Evolutionary conservation across 2,888 invertebrate genomes (phyloP).

Genomic region (Spialia ferax): DNA sequence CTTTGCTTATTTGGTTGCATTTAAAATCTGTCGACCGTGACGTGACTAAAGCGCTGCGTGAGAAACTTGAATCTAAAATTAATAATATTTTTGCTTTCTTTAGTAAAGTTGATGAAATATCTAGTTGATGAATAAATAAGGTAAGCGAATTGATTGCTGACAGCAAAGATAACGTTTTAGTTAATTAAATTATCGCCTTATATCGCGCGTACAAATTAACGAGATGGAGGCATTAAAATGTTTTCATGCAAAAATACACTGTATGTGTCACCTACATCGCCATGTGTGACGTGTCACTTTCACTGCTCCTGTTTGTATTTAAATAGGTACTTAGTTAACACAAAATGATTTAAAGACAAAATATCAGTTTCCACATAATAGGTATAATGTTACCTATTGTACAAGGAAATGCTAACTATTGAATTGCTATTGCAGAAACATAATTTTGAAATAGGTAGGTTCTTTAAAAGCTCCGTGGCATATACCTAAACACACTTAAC

Average conservation of each 20-base stretch:
- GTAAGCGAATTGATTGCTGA: no score
- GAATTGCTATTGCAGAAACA: no score
- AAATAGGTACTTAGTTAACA: no score
- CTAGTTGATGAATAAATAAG: no score
- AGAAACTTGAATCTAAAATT: neutral
- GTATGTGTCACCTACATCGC: constrained; percentile 50
- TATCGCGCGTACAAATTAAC: neutral
- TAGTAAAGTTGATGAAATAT: neutral
- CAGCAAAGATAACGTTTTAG: no score
- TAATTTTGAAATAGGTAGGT: no score
- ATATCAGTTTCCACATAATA: neutral
- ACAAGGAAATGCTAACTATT: no score
- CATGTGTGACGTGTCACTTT: constrained; percentile 66
- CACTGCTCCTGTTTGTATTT: constrained; percentile 54
- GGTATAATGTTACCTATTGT: no score
- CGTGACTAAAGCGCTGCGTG: neutral
- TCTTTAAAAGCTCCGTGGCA: no score
- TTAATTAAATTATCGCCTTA: no score
- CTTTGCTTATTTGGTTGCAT: constrained; percentile 4
- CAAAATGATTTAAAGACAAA: neutral
- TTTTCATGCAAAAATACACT: constrained; percentile 64
- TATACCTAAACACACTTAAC: no score
- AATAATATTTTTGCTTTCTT: neutral
- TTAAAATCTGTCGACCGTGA: constrained; percentile 4
- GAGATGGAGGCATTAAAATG: constrained; percentile 61